Base-by-base conservation (phyloP, 2,888 invertebrate genomes). In the Hemicrepidius hirtus region DNA sequence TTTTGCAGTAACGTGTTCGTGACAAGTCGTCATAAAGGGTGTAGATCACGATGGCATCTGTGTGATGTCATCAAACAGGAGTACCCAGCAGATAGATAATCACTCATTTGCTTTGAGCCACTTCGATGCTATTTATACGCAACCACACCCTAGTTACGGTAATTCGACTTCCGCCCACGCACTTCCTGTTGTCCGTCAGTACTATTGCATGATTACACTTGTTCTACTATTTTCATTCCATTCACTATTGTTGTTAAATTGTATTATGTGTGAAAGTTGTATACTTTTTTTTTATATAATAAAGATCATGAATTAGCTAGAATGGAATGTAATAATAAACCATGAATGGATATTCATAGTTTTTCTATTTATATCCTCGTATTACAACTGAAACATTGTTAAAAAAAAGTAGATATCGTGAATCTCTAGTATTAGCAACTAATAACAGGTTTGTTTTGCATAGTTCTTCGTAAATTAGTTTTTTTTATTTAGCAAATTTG, bases 101-200 rank as follows among this genome's bases (percentile, higher is more conserved):
- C 55, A 40, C 55, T 55, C 66, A 37, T 57, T 66, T 66, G 53
- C 53, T 57, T 57, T 57, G 40, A 53, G 55, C 20, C 66, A 57
- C 66, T 46, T 57, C 41, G 41, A 53, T 40, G 55, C 53, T 53
- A 60, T 67, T 50, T 55, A 62, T 67, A 71, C 53, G 57, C 44
- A 71, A 63, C 74, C 75, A 74, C 78, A 75, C 78, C 77, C 73
- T 74, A 73, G 64, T 76, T 77, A 78, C 77, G 49, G 78, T 79
- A 79, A 80, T 80, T 77, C 75, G 67, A 77, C 79, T 80, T 80
- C 80, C 80, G 77, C 79, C 79, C 79, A 80, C 80, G 76, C 75
- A 77, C 67, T 77, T 78, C 79, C 78, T 76, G 75, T 73, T 71
- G 75, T 77, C 77, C 71, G 63, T 74, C 75, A 74, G 40, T 53